phyloP scores from a whole-genome alignment of 2,888 invertebrate species.

The Amblyjoppa fuscipennis region DNA sequence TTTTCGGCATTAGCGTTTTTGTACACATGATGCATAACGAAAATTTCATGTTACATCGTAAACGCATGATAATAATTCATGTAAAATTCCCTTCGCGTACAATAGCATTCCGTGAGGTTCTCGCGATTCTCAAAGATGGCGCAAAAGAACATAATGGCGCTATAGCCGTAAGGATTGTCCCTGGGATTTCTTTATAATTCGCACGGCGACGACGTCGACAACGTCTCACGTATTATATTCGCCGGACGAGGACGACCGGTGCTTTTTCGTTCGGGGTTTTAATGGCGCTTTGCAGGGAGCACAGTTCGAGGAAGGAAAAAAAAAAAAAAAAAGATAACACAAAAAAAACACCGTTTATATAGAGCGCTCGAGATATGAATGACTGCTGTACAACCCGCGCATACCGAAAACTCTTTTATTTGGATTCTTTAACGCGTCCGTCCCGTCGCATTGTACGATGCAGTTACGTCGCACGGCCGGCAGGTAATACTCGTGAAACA shows the following conservation, averaged over 20 bases:
- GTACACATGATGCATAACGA: background rate
- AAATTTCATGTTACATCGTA: slow-evolving; percentile 17
- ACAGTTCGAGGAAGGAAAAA: background rate
- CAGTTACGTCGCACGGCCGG: slow-evolving; percentile 20
- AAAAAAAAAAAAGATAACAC: slow-evolving; percentile 26
- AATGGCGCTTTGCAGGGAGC: slow-evolving; percentile 15
- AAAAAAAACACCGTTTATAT: slow-evolving; percentile 36
- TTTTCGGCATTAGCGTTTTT: background rate
- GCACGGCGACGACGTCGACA: slow-evolving; percentile 12
- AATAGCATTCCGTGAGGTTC: slow-evolving; percentile 36
- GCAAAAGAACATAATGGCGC: slow-evolving; percentile 12
- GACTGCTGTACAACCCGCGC: background rate
- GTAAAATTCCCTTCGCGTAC: slow-evolving; percentile 14
- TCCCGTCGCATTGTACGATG: slow-evolving; percentile 14
- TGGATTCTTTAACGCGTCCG: slow-evolving; percentile 16
- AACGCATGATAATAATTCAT: slow-evolving; percentile 7
- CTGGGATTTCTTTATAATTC: slow-evolving; percentile 30
- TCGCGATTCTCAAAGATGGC: slow-evolving; percentile 40
- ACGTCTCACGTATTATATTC: slow-evolving; percentile 41
- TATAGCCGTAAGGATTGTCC: slow-evolving; percentile 27
- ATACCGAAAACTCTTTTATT: slow-evolving; percentile 20
- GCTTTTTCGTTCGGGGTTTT: slow-evolving; percentile 7
- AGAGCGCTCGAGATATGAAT: slow-evolving; percentile 38
- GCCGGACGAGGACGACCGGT: slow-evolving; percentile 16
- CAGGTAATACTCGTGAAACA: slow-evolving; percentile 25